Percentiles rank a stretch among this genome's conserved stretches.
These are phyloP conservation scores for Acleris literana DNA, from an alignment of 2,888 invertebrate species.

Conservation along the genomic window DNA sequence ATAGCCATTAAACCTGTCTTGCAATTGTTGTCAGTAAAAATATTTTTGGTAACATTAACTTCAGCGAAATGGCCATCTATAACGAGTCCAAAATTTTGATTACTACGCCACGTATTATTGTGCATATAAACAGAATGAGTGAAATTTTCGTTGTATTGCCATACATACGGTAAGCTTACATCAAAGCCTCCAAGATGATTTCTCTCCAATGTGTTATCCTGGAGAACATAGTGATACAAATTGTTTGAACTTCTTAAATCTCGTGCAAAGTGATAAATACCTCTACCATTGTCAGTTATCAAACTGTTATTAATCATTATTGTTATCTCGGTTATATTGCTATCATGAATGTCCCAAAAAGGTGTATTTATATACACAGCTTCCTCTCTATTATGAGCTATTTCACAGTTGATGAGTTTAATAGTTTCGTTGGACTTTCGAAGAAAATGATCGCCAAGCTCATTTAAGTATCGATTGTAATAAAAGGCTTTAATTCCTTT, in stretches of 20 bases:
- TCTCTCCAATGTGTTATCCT: constrained; percentile 92
- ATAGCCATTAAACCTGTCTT: constrained; percentile 90
- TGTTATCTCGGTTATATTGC: constrained; percentile 95
- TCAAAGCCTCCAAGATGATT: constrained; percentile 95
- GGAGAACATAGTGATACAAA: constrained; percentile 96
- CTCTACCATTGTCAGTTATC: constrained; percentile 93
- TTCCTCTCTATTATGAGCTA: constrained; percentile 91
- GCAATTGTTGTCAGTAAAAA: constrained; percentile 93
- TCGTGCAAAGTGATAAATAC: constrained; percentile 94
- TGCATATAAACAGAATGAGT: constrained; percentile 95
- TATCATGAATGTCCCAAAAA: constrained; percentile 92
- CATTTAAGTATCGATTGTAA: constrained; percentile 94
- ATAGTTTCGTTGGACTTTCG: constrained; percentile 95
- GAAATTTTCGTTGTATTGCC: constrained; percentile 97
- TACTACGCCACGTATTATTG: constrained; percentile 94
- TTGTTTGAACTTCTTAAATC: constrained; percentile 98
- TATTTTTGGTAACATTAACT: constrained; percentile 93
- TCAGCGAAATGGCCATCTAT: constrained; percentile 97
- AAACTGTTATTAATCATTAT: constrained; percentile 93
- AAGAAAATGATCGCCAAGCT: constrained; percentile 92
- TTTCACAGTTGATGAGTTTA: constrained; percentile 90
- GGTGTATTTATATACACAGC: constrained; percentile 93
- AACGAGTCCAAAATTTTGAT: constrained; percentile 91
- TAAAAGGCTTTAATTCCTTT: constrained; percentile 92
- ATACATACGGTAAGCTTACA: constrained; percentile 95